These are phyloP conservation scores for Limenitis camilla DNA, from an alignment of 2,888 invertebrate species.

Conservation along the genomic window DNA sequence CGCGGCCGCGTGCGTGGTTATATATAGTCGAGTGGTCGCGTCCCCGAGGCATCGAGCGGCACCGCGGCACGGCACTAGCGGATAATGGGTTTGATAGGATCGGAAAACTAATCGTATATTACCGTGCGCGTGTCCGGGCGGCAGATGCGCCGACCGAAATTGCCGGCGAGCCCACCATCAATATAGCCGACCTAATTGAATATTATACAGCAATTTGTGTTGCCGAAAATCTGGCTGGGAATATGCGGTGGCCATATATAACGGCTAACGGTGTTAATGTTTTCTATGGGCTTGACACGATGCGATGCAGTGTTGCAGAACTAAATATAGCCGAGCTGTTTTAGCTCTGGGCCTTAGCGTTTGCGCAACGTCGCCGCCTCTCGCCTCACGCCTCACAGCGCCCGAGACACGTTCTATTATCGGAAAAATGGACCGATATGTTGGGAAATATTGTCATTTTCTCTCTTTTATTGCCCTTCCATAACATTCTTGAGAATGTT, in stretches of 20 bases:
- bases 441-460: slow-evolving; percentile 35
- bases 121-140: slow-evolving; percentile 43
- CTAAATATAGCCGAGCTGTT: slow-evolving; percentile 58
- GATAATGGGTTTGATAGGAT: slow-evolving; percentile 29
- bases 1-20: slow-evolving; percentile 43
- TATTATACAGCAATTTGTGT: slow-evolving; percentile 72
- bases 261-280: slow-evolving; percentile 56
- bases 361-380: slow-evolving; percentile 56
- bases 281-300: slow-evolving; percentile 59
- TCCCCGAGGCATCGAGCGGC: slow-evolving; percentile 48
- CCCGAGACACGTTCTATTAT: slow-evolving; percentile 63
- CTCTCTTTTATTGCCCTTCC: slow-evolving; percentile 13
- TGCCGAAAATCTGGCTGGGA: slow-evolving; percentile 68
- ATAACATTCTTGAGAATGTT: slow-evolving; percentile 11
- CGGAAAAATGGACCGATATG: slow-evolving; percentile 55
- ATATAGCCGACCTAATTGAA: slow-evolving; percentile 70
- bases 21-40: slow-evolving; percentile 50
- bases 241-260: slow-evolving; percentile 68
- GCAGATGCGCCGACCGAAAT: slow-evolving; percentile 70
- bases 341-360: slow-evolving; percentile 54
- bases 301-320: slow-evolving; percentile 63
- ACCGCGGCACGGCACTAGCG: slow-evolving; percentile 16
- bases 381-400: slow-evolving; percentile 30
- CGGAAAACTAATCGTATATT: slow-evolving; percentile 71
- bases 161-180: slow-evolving; percentile 59